phyloP scores from a whole-genome alignment of 2,797 vertebrate species.

The Melanotaenia pygmaea region DNA sequence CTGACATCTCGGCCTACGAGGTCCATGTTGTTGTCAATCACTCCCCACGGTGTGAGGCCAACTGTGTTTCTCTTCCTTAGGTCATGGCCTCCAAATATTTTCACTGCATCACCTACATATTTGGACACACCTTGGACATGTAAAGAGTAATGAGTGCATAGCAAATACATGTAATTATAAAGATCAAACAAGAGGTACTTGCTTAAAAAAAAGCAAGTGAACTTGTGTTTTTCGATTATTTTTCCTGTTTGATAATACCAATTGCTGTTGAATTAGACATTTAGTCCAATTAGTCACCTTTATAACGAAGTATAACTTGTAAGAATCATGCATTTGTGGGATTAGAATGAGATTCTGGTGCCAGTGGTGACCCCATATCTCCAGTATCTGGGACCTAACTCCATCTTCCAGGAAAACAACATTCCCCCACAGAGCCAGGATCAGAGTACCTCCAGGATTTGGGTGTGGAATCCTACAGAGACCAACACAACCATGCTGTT shows the following conservation, averaged over 20 bases:
- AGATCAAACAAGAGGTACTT: background rate
- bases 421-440: too few species aligned
- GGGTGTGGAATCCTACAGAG: background rate
- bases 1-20: slow-evolving; percentile 95
- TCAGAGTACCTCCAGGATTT: background rate
- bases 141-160: slow-evolving; percentile 25
- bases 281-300: background rate
- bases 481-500: too few species aligned
- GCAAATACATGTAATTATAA: background rate
- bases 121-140: slow-evolving; percentile 88
- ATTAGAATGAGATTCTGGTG: too few species aligned
- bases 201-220: background rate
- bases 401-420: too few species aligned
- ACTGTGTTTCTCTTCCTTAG: slow-evolving; percentile 91
- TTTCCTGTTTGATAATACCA: background rate
- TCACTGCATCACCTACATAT: slow-evolving; percentile 94
- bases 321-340: too few species aligned
- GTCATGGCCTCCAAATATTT: slow-evolving; percentile 86
- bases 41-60: slow-evolving; percentile 94
- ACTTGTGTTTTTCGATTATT: background rate
- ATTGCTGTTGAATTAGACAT: background rate
- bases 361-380: too few species aligned
- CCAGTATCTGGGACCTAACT: too few species aligned
- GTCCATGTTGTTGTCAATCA: slow-evolving; percentile 93
- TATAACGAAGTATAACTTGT: background rate